Evolutionary conservation across 2,113 vertebrate genomes (phyloP), one percentile per base, ranked within the genome.

Genomic region (Cyanoliseus patagonus): DNA sequence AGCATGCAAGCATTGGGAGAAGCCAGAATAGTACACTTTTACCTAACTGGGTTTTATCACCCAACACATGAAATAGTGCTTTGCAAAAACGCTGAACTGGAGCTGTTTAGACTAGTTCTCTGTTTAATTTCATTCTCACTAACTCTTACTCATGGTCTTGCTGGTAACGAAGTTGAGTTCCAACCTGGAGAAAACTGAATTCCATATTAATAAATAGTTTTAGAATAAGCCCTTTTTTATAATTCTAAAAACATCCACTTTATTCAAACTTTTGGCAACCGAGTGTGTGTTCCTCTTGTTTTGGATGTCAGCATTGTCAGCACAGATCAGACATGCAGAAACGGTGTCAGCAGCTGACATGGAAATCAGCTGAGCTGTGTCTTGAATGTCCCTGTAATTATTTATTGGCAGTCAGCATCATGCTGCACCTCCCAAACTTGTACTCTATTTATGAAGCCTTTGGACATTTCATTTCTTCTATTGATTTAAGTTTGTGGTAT

Each of bases 71-170:
- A 59, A 59, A 27, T 7, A 13, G 51, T 8, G 30, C 83, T 55
- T 42, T 39, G 35, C 44, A 49, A 33, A 70, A 19, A 70, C 10
- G 23, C 35, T n/a, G n/a, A 28, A 42, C 31, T 5, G 53, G 13
- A 51, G 47, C 68, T 1, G 0, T 47, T 62, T 11, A 12, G 49
- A 9, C 31, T 1, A 1, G 10, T 20, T 55, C 39, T 59, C 16
- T 28, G 3, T 35, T 47, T 33, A 23, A 6, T 33, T 47, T 46
- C 33, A 79, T 17, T 57, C 70, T 62, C 61, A 24, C 35, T 67
- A 5, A 9, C 20, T 55, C 30, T 73, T 42, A 25, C 11, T 70
- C 22, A 33, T 0, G 5, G 10, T 62, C 42, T 42, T 64, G 35
- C 44, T 83, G 16, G 66, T 87, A 37, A 27, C 41, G 33, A 78